Percentiles rank a stretch among this genome's conserved stretches.
phyloP scores from a whole-genome alignment of 2,888 invertebrate genomes.

The Spodoptera littoralis region DNA sequence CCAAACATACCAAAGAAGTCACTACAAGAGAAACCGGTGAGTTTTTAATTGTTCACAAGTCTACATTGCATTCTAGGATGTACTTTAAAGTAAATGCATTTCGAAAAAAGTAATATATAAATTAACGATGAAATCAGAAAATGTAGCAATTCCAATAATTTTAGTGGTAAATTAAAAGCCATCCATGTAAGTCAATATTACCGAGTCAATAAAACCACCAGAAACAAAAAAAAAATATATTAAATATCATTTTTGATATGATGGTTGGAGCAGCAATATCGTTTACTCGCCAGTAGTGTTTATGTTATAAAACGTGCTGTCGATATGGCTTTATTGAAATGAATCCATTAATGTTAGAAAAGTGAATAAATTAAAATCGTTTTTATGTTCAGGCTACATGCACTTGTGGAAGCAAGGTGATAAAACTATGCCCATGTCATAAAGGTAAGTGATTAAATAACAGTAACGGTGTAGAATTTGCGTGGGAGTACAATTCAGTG shows the following conservation, averaged over 20 bases:
- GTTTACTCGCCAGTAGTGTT: too few relatives aligned
- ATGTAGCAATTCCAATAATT: background rate
- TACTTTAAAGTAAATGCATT: too few relatives aligned
- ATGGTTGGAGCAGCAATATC: slow-evolving; percentile 20
- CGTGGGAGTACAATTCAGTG: slow-evolving; percentile 75
- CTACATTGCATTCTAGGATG: background rate
- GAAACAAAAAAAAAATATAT: slow-evolving; percentile 8
- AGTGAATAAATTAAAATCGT: slow-evolving; percentile 17
- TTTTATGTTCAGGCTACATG: slow-evolving; percentile 61
- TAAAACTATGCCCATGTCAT: slow-evolving; percentile 58
- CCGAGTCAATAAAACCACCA: slow-evolving; percentile 28
- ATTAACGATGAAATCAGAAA: too few relatives aligned
- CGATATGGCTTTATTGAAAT: background rate
- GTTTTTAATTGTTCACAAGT: slow-evolving; percentile 2
- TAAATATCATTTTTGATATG: slow-evolving; percentile 21
- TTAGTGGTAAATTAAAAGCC: background rate
- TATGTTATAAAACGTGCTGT: too few relatives aligned
- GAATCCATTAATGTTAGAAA: background rate
- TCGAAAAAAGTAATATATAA: too few relatives aligned
- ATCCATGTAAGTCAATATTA: background rate
- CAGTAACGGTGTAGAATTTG: slow-evolving; percentile 41
- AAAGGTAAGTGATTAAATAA: slow-evolving; percentile 63
- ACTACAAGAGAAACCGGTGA: slow-evolving; percentile 53
- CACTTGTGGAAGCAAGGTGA: slow-evolving; percentile 53
- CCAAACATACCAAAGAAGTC: slow-evolving; percentile 48